A percentile compares a stretch with the other conserved stretches of the same genome.
These are phyloP conservation scores for Pyrrhia umbra DNA, from an alignment of 2,888 invertebrate species.

Conservation along the genomic window DNA sequence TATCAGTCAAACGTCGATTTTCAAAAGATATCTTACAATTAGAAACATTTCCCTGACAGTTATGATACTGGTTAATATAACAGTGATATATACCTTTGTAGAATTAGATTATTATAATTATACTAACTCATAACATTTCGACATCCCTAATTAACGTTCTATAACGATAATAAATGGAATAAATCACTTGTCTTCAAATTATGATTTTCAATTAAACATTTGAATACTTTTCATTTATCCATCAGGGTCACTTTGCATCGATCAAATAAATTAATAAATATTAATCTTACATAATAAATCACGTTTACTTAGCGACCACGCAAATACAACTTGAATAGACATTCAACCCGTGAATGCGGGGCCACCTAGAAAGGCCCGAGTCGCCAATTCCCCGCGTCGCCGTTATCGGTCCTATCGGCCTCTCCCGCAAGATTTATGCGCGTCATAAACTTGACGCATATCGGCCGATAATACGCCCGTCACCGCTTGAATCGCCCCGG, in stretches of 20 bases:
- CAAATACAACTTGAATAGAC: conserved; percentile 21
- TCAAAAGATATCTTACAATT: too few relatives aligned
- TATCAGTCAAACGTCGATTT: too few relatives aligned
- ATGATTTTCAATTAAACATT: conserved; percentile 8
- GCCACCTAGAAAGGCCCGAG: conserved; percentile 62
- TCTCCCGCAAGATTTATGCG: conserved; percentile 71
- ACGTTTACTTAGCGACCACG: conserved; percentile 31
- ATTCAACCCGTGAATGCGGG: conserved; percentile 55
- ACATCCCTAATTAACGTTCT: not conserved
- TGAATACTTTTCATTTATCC: conserved; percentile 7
- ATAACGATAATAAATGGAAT: conserved; percentile 15
- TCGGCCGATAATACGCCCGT: conserved; percentile 67
- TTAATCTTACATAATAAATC: conserved; percentile 43
- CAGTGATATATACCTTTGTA: too few relatives aligned
- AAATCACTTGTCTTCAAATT: not conserved
- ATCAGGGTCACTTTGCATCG: conserved; percentile 24
- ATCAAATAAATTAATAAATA: conserved; percentile 50
- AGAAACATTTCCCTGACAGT: too few relatives aligned
- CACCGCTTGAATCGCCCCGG: conserved; percentile 52
- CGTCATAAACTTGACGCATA: conserved; percentile 75
- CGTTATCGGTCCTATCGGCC: conserved; percentile 65
- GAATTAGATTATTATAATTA: too few relatives aligned
- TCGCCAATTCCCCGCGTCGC: conserved; percentile 56
- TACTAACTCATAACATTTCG: too few relatives aligned
- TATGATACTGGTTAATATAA: too few relatives aligned